phyloP scores from a whole-genome alignment of 1,140 invertebrate species.

The Akabosia matsudoensis region DNA sequence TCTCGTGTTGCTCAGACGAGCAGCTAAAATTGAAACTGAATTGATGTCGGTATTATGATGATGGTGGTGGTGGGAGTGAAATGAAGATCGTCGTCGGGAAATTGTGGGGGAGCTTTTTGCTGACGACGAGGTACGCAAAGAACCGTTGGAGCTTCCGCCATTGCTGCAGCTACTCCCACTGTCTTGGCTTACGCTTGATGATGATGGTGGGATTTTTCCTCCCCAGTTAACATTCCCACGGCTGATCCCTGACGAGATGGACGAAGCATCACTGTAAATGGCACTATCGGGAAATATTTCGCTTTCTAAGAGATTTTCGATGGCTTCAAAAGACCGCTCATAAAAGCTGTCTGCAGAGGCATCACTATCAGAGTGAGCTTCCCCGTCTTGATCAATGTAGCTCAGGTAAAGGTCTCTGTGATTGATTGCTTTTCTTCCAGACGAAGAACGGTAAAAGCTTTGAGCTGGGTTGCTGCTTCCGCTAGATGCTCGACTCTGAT shows the following conservation, averaged over 20 bases:
- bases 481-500: conserved; percentile 34
- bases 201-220: not conserved
- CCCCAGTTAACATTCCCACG: not conserved
- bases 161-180: conserved; percentile 11
- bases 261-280: conserved; percentile 67
- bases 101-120: conserved; percentile 18
- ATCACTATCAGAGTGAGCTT: conserved; percentile 40
- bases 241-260: conserved; percentile 29
- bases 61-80: conserved; percentile 23
- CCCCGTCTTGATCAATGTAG: conserved; percentile 44
- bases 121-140: conserved; percentile 28
- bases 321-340: conserved; percentile 71
- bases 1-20: conserved; percentile 32
- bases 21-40: conserved; percentile 30
- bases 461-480: not conserved
- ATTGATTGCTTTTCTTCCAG: conserved; percentile 42
- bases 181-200: not conserved
- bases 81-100: conserved; percentile 10
- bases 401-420: conserved; percentile 44
- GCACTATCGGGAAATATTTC: conserved; percentile 76
- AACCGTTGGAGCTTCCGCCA: conserved; percentile 27
- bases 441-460: conserved; percentile 35
- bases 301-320: conserved; percentile 61
- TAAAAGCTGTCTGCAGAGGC: conserved; percentile 64
- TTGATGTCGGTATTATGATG: conserved; percentile 20